Conservation (phyloP, 2,888 invertebrate species). For the Polymixis flavicincta region DNA sequence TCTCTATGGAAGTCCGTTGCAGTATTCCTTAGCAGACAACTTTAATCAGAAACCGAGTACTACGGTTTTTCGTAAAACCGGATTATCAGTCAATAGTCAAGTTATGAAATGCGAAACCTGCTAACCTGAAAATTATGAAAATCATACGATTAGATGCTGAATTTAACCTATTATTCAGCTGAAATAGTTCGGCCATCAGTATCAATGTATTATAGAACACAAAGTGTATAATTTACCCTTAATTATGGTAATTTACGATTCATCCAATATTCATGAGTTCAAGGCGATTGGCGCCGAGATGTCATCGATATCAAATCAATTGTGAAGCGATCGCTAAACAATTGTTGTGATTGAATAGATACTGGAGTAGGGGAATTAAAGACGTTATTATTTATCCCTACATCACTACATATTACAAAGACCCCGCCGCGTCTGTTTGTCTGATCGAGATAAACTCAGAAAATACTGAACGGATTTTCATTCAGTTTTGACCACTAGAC, state of each 20-base stretch:
- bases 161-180: slow-evolving; percentile 26
- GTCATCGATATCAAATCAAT: slow-evolving; percentile 62
- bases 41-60: too few relatives aligned
- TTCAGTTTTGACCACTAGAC: too few relatives aligned
- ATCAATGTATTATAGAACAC: slow-evolving; percentile 39
- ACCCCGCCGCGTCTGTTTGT: too few relatives aligned
- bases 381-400: not conserved
- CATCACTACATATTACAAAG: too few relatives aligned
- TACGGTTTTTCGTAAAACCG: too few relatives aligned
- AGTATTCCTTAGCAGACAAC: too few relatives aligned
- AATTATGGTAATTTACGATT: slow-evolving; percentile 60
- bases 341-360: slow-evolving; percentile 39
- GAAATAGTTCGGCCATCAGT: slow-evolving; percentile 30
- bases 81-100: too few relatives aligned
- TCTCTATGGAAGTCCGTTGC: too few relatives aligned
- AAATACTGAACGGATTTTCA: too few relatives aligned
- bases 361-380: not conserved
- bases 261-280: slow-evolving; percentile 60
- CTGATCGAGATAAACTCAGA: too few relatives aligned
- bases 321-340: slow-evolving; percentile 37
- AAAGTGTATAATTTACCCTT: slow-evolving; percentile 58
- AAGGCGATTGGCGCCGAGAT: slow-evolving; percentile 55
- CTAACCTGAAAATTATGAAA: slow-evolving; percentile 1
- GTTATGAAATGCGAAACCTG: not conserved
- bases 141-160: slow-evolving; percentile 2